Conservation (phyloP, 2,797 vertebrate species). For the Botia kubotai region DNA sequence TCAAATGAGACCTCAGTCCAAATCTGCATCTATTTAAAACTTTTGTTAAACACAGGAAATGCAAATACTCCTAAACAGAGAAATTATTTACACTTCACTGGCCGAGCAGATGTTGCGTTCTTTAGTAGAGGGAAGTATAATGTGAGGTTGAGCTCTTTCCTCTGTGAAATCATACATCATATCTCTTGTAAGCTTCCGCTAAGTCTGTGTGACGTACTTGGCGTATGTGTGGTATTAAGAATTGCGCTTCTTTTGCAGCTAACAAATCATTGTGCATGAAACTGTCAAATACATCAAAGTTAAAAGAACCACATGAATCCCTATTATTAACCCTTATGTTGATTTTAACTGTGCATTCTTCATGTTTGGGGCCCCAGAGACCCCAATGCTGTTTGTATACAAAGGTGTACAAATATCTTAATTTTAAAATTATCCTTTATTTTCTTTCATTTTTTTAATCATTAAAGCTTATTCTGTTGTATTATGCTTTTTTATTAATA, state of each 20-base stretch:
- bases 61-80: neutral
- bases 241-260: neutral
- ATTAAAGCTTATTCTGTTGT: no score
- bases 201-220: constrained; percentile 30
- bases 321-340: neutral
- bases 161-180: constrained; percentile 49
- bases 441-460: no score
- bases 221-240: neutral
- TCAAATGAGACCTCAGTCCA: neutral
- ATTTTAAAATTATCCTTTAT: no score
- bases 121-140: constrained; percentile 57
- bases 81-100: constrained; percentile 11
- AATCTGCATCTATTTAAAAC: constrained; percentile 16
- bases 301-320: neutral
- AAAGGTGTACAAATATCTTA: no score
- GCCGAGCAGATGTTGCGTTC: constrained; percentile 46
- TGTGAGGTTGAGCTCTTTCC: constrained; percentile 40
- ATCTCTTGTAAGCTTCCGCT: constrained; percentile 59
- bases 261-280: neutral
- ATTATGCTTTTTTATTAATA: no score
- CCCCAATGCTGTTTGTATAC: no score
- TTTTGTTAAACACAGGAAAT: constrained; percentile 15
- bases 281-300: neutral
- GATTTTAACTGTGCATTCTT: neutral
- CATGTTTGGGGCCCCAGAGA: neutral